phyloP scores from a whole-genome alignment of 2,113 vertebrate genomes.

The Heptranchias perlo region DNA sequence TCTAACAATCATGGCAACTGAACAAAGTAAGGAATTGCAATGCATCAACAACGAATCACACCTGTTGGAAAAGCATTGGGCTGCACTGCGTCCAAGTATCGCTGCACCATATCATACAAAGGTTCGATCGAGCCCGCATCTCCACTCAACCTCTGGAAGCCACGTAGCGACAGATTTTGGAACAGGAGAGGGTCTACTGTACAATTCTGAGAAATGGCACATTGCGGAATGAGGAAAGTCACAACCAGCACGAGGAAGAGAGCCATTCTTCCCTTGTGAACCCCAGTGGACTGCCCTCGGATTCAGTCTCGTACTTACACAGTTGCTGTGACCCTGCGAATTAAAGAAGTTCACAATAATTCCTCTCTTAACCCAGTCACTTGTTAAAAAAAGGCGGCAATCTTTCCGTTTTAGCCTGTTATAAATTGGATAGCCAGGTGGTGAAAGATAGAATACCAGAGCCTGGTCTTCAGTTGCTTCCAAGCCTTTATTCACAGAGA shows the following conservation, averaged over 20 bases:
- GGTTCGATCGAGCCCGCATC: constrained; percentile 50
- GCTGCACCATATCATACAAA: constrained; percentile 53
- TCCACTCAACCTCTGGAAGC: neutral
- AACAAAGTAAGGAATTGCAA: neutral
- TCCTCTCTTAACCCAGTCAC: neutral
- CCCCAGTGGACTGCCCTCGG: neutral
- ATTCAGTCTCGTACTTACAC: neutral
- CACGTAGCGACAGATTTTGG: neutral
- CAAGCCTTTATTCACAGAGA: too few species aligned
- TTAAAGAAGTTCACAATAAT: neutral
- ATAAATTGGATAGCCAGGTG: too few species aligned
- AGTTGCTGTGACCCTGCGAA: neutral
- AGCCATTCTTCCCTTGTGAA: neutral
- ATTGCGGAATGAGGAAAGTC: neutral
- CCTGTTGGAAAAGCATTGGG: constrained; percentile 62
- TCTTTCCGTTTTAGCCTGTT: neutral
- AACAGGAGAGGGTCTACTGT: neutral
- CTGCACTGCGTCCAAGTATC: constrained; percentile 60
- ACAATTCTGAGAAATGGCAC: neutral
- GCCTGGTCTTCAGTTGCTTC: too few species aligned
- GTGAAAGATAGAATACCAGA: too few species aligned
- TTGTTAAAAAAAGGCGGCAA: neutral
- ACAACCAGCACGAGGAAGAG: neutral
- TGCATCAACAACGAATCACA: constrained; percentile 42
- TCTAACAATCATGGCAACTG: neutral